phyloP scores from a whole-genome alignment of 2,888 invertebrate genomes.

The Scaptodrosophila latifasciaeformis region DNA sequence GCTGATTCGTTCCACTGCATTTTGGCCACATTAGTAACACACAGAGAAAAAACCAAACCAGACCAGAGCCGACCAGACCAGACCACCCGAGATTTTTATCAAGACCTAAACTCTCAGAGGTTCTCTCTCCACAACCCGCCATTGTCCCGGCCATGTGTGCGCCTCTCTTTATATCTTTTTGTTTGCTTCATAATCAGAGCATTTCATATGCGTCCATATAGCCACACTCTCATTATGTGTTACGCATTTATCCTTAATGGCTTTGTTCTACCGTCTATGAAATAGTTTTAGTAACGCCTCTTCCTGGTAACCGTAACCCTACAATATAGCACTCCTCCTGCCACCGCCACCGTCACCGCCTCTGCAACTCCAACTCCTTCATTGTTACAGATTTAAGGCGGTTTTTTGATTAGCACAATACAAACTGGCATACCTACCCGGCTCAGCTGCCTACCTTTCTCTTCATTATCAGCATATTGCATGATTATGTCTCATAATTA shows the following conservation, averaged over 20 bases:
- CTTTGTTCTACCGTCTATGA: slow-evolving; percentile 33
- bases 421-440: neutral
- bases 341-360: too few relatives aligned
- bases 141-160: neutral
- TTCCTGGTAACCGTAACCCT: slow-evolving; percentile 62
- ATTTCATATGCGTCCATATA: slow-evolving; percentile 21
- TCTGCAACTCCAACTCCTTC: neutral
- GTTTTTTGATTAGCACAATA: slow-evolving; percentile 23
- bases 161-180: neutral
- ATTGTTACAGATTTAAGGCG: slow-evolving; percentile 41
- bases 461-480: slow-evolving; percentile 45
- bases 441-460: neutral
- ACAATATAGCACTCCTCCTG: slow-evolving; percentile 24
- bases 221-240: slow-evolving; percentile 48
- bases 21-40: slow-evolving; percentile 38
- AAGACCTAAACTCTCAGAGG: too few relatives aligned
- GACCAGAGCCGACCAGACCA: too few relatives aligned
- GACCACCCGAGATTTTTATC: neutral
- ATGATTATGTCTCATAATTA: slow-evolving; percentile 59
- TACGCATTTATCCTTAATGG: slow-evolving; percentile 59
- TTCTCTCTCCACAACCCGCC: too few relatives aligned
- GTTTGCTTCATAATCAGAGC: slow-evolving; percentile 21
- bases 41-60: slow-evolving; percentile 8
- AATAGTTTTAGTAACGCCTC: slow-evolving; percentile 57
- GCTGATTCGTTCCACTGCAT: slow-evolving; percentile 50